A percentile compares a stretch with the other conserved stretches of the same genome.
Conservation (phyloP, 2,888 invertebrate species). For the Adineta ricciae region DNA sequence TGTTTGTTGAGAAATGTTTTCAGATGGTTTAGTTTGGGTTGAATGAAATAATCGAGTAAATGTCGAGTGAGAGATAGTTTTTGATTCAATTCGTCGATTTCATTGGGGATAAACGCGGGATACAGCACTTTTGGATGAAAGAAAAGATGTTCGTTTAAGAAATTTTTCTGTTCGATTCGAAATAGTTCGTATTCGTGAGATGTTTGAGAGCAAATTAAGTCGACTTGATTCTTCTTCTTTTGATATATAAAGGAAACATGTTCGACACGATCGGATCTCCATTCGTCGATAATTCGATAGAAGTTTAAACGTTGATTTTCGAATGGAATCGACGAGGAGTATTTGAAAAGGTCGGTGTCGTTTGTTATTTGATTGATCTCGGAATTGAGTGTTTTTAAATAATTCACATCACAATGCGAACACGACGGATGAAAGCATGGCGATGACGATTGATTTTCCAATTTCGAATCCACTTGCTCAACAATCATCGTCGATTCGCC, state of each 20-base stretch:
- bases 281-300: background rate
- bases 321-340: background rate
- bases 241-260: slow-evolving; percentile 10
- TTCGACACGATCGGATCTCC: background rate
- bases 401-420: background rate
- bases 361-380: background rate
- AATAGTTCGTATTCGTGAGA: slow-evolving; percentile 8
- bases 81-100: slow-evolving; percentile 20
- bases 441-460: background rate
- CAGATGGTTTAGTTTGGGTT: background rate
- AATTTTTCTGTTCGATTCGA: background rate
- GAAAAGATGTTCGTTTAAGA: background rate
- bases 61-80: background rate
- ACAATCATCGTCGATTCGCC: background rate
- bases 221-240: slow-evolving; percentile 10
- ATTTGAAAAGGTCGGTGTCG: background rate
- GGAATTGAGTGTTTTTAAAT: background rate
- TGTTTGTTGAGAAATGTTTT: background rate
- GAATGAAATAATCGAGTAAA: slow-evolving; percentile 17
- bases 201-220: background rate
- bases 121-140: background rate
- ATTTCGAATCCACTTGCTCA: background rate
- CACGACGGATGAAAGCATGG: slow-evolving; percentile 3
- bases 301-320: background rate
- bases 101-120: background rate